These are phyloP conservation scores for Apeltes quadracus DNA, from an alignment of 2,113 vertebrate genomes.

Conservation along the genomic window DNA sequence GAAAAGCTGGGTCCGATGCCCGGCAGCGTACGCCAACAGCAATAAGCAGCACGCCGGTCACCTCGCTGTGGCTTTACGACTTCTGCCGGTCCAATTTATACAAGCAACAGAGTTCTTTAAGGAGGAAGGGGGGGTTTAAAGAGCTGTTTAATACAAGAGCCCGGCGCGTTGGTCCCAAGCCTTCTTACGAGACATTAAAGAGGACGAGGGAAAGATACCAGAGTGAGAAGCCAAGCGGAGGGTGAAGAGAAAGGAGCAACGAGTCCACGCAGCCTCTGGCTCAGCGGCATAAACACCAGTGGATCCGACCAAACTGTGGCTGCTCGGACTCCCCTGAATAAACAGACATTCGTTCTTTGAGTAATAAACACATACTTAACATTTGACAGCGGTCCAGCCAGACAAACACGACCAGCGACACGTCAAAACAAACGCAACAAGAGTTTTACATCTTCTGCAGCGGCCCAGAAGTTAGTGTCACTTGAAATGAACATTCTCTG, in stretches of 20 bases:
- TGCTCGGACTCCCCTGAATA: neutral
- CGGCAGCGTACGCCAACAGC: constrained; percentile 58
- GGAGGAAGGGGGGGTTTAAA: constrained; percentile 31
- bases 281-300: constrained; percentile 35
- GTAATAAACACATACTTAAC: constrained; percentile 46
- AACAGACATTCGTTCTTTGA: constrained; percentile 30
- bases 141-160: constrained; percentile 56
- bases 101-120: constrained; percentile 25
- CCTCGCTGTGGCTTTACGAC: constrained; percentile 34
- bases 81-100: constrained; percentile 44
- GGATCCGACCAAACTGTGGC: constrained; percentile 36
- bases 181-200: constrained; percentile 49
- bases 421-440: constrained; percentile 12
- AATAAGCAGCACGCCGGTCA: constrained; percentile 58
- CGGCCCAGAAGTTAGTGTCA: neutral
- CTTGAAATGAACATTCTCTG: neutral
- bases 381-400: constrained; percentile 34
- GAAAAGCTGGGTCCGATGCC: constrained; percentile 48
- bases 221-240: constrained; percentile 20
- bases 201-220: constrained; percentile 18
- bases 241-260: constrained; percentile 11
- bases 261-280: constrained; percentile 28
- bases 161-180: constrained; percentile 21
- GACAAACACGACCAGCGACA: constrained; percentile 29
- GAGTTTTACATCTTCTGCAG: neutral